A percentile compares a stretch with the other conserved stretches of the same genome.
Evolutionary conservation across 2,888 invertebrate genomes (phyloP).

Genomic region (Strigamia crassipes): DNA sequence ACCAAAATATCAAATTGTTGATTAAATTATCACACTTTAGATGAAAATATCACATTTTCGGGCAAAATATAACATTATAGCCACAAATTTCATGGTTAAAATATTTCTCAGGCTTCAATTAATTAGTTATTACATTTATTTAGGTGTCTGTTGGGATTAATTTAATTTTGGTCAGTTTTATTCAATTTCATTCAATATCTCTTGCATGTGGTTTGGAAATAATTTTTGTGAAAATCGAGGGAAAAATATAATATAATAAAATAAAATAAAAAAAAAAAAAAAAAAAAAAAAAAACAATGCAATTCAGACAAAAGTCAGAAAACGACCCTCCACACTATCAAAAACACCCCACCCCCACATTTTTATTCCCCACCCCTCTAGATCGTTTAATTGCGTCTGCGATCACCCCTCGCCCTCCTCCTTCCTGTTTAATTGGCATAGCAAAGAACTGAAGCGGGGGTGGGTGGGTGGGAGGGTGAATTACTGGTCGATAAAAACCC

Average conservation of each 20-base stretch:
- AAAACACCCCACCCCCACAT: conserved; percentile 16
- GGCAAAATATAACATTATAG: no score
- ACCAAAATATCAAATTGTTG: no score
- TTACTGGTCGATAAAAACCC: conserved; percentile 42
- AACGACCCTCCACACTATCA: neutral
- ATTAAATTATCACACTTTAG: no score
- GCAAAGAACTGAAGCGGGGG: conserved; percentile 40
- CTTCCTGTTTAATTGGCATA: conserved; percentile 39
- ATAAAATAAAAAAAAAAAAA: neutral
- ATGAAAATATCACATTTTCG: no score
- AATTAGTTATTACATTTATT: no score
- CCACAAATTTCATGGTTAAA: no score
- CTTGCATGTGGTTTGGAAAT: no score
- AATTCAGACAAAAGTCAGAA: conserved; percentile 1
- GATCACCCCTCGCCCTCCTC: neutral
- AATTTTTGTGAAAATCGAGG: neutral
- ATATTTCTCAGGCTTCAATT: no score
- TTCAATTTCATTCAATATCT: no score
- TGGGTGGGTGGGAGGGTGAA: conserved; percentile 34
- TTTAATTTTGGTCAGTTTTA: no score
- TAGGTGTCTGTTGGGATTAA: no score
- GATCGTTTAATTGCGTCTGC: conserved; percentile 35
- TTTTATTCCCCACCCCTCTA: conserved; percentile 32
- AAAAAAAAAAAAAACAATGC: conserved; percentile 23
- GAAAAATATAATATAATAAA: neutral